phyloP scores from a whole-genome alignment of 2,888 invertebrate genomes.

The Acrobasis repandana region DNA sequence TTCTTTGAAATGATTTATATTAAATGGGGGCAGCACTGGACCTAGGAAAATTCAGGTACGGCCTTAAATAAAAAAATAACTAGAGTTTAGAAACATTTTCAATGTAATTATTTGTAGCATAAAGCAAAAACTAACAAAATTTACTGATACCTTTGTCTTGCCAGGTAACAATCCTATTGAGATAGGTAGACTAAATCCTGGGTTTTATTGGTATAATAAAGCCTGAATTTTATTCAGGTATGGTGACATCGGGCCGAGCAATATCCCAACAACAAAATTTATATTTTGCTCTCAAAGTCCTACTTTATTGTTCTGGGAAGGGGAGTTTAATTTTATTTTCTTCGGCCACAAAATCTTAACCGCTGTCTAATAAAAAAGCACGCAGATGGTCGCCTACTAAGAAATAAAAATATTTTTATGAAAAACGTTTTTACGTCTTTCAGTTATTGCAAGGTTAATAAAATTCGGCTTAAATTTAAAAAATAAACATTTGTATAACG shows the following conservation, averaged over 20 bases:
- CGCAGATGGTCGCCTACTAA: conserved; percentile 8
- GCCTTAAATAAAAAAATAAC: no score
- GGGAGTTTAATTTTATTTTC: conserved; percentile 20
- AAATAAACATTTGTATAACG: neutral
- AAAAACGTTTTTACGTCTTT: conserved; percentile 1
- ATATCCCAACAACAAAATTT: conserved; percentile 20
- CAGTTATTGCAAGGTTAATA: conserved; percentile 4
- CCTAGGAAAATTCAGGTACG: no score
- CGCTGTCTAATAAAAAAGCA: conserved; percentile 20
- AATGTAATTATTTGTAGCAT: no score
- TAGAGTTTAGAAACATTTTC: no score
- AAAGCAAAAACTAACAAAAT: neutral
- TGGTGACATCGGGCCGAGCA: conserved; percentile 17
- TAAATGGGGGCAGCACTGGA: no score
- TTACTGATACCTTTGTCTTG: neutral
- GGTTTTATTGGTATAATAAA: conserved; percentile 14
- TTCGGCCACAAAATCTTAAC: conserved; percentile 19
- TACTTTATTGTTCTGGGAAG: conserved; percentile 14
- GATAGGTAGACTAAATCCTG: neutral
- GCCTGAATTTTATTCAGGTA: conserved; percentile 1
- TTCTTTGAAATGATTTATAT: no score
- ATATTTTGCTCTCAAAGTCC: conserved; percentile 13
- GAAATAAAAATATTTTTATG: conserved; percentile 16
- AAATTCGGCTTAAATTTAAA: conserved; percentile 1
- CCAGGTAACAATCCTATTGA: neutral